A percentile compares a stretch with the other conserved stretches of the same genome.
Conservation (phyloP, 2,888 invertebrate genomes). For the Cantharis nigra region DNA sequence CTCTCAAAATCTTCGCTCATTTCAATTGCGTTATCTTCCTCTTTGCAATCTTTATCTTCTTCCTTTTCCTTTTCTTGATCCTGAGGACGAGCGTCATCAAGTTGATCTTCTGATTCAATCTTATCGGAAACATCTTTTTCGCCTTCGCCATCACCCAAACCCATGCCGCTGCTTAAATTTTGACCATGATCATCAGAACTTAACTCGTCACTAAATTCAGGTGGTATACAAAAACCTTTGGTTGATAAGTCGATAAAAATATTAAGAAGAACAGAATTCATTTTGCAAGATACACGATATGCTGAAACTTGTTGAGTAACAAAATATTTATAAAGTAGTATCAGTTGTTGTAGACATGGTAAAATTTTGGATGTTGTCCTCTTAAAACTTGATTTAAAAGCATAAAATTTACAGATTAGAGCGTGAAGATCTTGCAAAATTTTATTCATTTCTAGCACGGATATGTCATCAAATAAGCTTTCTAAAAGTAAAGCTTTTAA, state of each 20-base stretch:
- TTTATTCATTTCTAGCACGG: slow-evolving; percentile 60
- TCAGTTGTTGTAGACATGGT: slow-evolving; percentile 79
- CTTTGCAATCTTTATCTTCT: slow-evolving; percentile 75
- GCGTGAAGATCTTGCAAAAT: slow-evolving; percentile 47
- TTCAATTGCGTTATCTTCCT: slow-evolving; percentile 91
- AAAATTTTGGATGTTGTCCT: slow-evolving; percentile 47
- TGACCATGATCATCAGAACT: slow-evolving; percentile 59
- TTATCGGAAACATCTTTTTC: slow-evolving; percentile 94
- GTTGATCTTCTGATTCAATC: slow-evolving; percentile 86
- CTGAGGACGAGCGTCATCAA: slow-evolving; percentile 85
- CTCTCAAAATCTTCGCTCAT: slow-evolving; percentile 97
- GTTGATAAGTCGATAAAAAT: slow-evolving; percentile 83
- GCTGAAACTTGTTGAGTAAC: slow-evolving; percentile 77
- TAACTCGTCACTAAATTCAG: slow-evolving; percentile 77
- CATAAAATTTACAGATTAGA: slow-evolving; percentile 55
- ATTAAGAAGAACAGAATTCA: slow-evolving; percentile 79
- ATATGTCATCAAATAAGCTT: slow-evolving; percentile 65
- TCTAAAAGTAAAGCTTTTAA: slow-evolving; percentile 69
- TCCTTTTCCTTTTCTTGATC: slow-evolving; percentile 73
- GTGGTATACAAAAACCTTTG: slow-evolving; percentile 93
- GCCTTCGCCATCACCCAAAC: slow-evolving; percentile 91
- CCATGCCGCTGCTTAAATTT: slow-evolving; percentile 73
- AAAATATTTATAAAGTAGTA: slow-evolving; percentile 76
- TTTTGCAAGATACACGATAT: slow-evolving; percentile 80
- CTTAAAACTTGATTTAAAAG: slow-evolving; percentile 46